Conservation (phyloP, 1,140 invertebrate genomes). For the Calosoma granatense region DNA sequence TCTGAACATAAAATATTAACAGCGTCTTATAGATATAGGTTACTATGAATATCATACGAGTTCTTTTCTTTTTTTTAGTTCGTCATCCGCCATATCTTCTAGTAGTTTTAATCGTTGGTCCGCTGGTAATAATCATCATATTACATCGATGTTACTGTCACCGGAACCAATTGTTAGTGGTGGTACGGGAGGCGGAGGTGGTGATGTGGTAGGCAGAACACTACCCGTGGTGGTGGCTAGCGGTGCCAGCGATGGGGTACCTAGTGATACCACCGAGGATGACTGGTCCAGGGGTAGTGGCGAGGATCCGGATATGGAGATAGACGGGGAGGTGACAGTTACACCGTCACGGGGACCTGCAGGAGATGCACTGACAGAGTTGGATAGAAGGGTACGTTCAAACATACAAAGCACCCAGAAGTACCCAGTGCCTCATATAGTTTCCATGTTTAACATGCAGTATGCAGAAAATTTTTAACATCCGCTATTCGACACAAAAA, state of each 20-base stretch:
- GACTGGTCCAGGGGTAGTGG: conserved; percentile 55
- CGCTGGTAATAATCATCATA: neutral
- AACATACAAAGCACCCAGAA: too few species aligned
- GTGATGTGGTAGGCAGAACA: conserved; percentile 30
- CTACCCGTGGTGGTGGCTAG: conserved; percentile 35
- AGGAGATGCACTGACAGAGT: conserved; percentile 41
- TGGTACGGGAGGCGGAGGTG: conserved; percentile 10
- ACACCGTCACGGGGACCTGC: conserved; percentile 1
- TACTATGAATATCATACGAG: neutral
- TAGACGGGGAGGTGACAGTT: conserved; percentile 19
- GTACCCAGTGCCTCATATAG: too few species aligned
- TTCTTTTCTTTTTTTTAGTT: neutral
- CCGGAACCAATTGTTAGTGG: conserved; percentile 8
- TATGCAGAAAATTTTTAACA: too few species aligned
- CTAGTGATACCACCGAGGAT: conserved; percentile 54
- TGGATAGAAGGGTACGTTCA: conserved; percentile 48
- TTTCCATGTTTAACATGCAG: too few species aligned
- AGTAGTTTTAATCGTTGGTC: conserved; percentile 10
- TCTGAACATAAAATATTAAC: neutral
- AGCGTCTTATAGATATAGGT: neutral
- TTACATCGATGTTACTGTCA: neutral
- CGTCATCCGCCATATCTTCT: conserved; percentile 11
- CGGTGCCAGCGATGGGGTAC: conserved; percentile 49
- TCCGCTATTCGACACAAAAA: too few species aligned
- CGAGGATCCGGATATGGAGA: conserved; percentile 46